These are phyloP conservation scores for Panulirus ornatus DNA, from an alignment of 1,140 invertebrate genomes.

Conservation along the genomic window DNA sequence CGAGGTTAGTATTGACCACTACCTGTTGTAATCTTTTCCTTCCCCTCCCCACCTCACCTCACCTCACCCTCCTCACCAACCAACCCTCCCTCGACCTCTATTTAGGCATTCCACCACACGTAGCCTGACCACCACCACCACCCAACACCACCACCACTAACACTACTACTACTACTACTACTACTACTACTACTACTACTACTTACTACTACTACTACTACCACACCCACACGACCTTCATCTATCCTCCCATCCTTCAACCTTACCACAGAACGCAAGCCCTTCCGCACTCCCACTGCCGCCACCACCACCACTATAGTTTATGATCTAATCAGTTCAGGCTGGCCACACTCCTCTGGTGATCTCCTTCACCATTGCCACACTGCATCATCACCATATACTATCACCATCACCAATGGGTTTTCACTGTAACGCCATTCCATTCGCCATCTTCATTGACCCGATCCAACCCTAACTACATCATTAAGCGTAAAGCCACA, in stretches of 20 bases:
- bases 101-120: slow-evolving; percentile 8
- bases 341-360: no score
- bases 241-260: background rate
- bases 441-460: no score
- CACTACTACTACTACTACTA: background rate
- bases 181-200: background rate
- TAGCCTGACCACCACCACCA: background rate
- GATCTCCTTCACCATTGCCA: no score
- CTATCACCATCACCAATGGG: no score
- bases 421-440: no score
- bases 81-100: slow-evolving; percentile 1
- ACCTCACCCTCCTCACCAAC: background rate
- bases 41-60: background rate
- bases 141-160: background rate
- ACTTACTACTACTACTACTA: background rate
- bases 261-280: no score
- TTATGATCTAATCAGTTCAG: no score
- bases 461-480: no score
- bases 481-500: no score
- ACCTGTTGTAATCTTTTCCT: background rate
- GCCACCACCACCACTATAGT: no score
- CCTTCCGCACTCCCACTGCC: no score
- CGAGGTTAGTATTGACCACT: background rate
- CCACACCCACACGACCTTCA: background rate
- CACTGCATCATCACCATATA: no score